Evolutionary conservation across 1,140 invertebrate species (phyloP).

Genomic region (Halictus rubicundus): DNA sequence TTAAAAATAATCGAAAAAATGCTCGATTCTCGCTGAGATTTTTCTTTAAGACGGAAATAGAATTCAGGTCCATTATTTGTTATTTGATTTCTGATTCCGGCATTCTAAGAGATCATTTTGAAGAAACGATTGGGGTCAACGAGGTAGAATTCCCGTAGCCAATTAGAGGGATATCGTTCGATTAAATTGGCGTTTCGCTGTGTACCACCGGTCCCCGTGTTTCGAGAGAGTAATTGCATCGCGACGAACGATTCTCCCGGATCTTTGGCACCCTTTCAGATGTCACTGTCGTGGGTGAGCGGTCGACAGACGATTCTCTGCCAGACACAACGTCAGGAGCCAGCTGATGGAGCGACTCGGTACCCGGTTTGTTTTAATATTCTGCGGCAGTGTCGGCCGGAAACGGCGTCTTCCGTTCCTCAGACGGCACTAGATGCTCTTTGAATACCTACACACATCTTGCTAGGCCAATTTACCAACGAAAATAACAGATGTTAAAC

Average conservation of each 20-base stretch:
- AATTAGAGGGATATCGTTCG: background rate
- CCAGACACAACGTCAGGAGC: background rate
- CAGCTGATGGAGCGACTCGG: background rate
- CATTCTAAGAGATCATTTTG: too few species aligned
- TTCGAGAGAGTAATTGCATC: background rate
- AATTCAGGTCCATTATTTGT: too few species aligned
- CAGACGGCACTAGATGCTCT: background rate
- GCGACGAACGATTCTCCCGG: background rate
- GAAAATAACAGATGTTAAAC: background rate
- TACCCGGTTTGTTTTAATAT: constrained; percentile 1
- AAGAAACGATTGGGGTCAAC: too few species aligned
- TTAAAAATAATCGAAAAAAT: too few species aligned
- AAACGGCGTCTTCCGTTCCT: background rate
- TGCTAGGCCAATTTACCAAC: background rate
- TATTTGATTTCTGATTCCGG: too few species aligned
- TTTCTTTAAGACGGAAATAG: too few species aligned
- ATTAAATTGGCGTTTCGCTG: background rate
- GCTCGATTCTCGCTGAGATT: too few species aligned
- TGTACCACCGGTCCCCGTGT: background rate
- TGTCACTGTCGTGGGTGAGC: background rate
- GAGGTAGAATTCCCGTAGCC: background rate
- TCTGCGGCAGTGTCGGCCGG: background rate
- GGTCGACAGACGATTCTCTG: background rate
- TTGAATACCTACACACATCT: background rate
- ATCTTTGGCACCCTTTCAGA: background rate